Conservation (phyloP, 1,140 invertebrate species). For the Trachymyrmex septentrionalis region DNA sequence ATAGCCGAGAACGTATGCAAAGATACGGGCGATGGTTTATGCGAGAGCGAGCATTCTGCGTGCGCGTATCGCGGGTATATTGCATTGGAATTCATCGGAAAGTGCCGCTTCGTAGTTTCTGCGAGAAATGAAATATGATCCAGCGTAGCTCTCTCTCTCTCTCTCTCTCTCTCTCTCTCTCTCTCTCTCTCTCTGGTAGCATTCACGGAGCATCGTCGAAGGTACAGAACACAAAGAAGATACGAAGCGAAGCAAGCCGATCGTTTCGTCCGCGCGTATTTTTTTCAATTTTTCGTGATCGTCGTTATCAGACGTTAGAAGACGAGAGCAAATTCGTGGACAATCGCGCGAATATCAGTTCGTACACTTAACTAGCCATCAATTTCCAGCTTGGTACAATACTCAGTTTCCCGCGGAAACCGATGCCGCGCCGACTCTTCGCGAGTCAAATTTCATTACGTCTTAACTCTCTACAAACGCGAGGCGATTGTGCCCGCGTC, state of each 20-base stretch:
- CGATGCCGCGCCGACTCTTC: not conserved
- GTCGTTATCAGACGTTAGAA: not conserved
- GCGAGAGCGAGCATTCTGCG: slow-evolving; percentile 34
- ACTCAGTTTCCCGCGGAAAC: not conserved
- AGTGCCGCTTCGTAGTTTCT: slow-evolving; percentile 58
- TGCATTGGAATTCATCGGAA: slow-evolving; percentile 67
- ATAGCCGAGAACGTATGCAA: slow-evolving; percentile 55
- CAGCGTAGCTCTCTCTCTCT: no score
- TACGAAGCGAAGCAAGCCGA: not conserved
- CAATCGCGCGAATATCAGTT: not conserved
- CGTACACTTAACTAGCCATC: not conserved
- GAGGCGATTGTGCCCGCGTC: slow-evolving; percentile 17
- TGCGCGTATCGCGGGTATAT: not conserved
- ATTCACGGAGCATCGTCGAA: slow-evolving; percentile 1
- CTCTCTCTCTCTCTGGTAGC: not conserved
- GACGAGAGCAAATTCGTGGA: not conserved
- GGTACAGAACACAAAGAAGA: not conserved
- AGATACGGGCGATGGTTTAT: slow-evolving; percentile 43
- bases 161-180: no score
- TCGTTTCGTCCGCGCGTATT: not conserved
- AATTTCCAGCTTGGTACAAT: not conserved
- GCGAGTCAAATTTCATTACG: slow-evolving; percentile 34
- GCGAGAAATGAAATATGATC: slow-evolving; percentile 50
- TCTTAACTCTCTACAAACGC: not conserved
- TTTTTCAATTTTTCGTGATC: not conserved